Evolutionary conservation across 2,888 invertebrate species (phyloP).

Genomic region (Spodoptera littoralis): DNA sequence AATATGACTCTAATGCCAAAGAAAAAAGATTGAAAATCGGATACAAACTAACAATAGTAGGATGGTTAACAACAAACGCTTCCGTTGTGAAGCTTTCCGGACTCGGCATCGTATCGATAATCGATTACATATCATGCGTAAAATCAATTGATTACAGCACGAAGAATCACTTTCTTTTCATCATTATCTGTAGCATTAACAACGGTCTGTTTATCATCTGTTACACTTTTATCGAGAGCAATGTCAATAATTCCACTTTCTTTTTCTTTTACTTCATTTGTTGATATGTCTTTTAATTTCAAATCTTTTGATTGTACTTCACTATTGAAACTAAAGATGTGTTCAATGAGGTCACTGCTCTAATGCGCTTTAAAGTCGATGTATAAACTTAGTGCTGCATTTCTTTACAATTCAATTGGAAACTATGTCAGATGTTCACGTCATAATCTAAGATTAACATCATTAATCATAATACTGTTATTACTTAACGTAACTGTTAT

Average conservation of each 20-base stretch:
- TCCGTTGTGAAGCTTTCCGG: conserved; percentile 69
- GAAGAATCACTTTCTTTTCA: conserved; percentile 60
- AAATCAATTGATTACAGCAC: conserved; percentile 75
- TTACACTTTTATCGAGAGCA: conserved; percentile 59
- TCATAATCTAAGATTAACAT: conserved; percentile 26
- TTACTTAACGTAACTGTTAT: conserved; percentile 63
- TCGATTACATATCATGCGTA: conserved; percentile 71
- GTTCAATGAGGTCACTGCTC: neutral
- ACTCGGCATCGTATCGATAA: conserved; percentile 61
- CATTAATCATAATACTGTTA: conserved; percentile 22
- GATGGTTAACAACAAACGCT: conserved; percentile 56
- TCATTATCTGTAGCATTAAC: conserved; percentile 62
- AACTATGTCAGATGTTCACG: conserved; percentile 21
- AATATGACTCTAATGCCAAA: conserved; percentile 14
- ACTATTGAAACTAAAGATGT: neutral
- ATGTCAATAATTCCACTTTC: conserved; percentile 53
- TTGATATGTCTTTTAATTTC: conserved; percentile 9
- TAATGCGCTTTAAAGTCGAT: too few relatives aligned
- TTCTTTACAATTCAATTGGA: neutral
- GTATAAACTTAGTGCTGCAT: too few relatives aligned
- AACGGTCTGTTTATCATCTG: conserved; percentile 72
- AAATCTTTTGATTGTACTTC: neutral
- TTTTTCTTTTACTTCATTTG: conserved; percentile 47
- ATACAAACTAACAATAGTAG: conserved; percentile 17
- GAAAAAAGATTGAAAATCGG: conserved; percentile 18